Evolutionary conservation across 1,140 invertebrate species (phyloP).

Genomic region (Pantala flavescens): DNA sequence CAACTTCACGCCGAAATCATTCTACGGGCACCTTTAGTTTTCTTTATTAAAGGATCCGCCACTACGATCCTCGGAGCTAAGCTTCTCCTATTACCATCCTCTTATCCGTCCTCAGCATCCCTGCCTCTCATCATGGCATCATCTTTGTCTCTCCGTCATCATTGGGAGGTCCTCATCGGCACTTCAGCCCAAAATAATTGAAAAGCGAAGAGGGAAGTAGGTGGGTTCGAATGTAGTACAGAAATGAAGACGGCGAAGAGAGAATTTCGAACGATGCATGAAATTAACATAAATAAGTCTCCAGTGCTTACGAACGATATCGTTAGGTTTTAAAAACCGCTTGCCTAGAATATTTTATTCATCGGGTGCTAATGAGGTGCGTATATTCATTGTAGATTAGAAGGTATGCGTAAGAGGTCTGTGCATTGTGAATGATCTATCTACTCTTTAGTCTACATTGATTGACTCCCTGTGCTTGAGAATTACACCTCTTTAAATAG

Average conservation of each 20-base stretch:
- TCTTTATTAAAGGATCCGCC: too few species aligned
- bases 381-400: background rate
- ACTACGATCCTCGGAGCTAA: too few species aligned
- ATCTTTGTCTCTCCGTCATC: slow-evolving; percentile 4
- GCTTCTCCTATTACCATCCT: background rate
- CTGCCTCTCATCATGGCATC: background rate
- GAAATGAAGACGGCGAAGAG: background rate
- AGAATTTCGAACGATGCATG: background rate
- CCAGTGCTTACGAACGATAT: background rate
- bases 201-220: background rate
- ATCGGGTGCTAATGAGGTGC: background rate
- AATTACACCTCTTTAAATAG: too few species aligned
- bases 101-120: background rate
- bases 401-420: too few species aligned
- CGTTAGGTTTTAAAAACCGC: too few species aligned
- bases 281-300: background rate
- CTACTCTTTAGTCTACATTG: too few species aligned
- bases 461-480: too few species aligned
- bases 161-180: background rate
- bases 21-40: too few species aligned
- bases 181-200: background rate
- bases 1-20: too few species aligned
- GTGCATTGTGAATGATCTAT: too few species aligned
- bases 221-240: background rate
- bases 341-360: background rate